phyloP scores from a whole-genome alignment of 2,797 vertebrate species.

The Ptychadena robeensis region DNA sequence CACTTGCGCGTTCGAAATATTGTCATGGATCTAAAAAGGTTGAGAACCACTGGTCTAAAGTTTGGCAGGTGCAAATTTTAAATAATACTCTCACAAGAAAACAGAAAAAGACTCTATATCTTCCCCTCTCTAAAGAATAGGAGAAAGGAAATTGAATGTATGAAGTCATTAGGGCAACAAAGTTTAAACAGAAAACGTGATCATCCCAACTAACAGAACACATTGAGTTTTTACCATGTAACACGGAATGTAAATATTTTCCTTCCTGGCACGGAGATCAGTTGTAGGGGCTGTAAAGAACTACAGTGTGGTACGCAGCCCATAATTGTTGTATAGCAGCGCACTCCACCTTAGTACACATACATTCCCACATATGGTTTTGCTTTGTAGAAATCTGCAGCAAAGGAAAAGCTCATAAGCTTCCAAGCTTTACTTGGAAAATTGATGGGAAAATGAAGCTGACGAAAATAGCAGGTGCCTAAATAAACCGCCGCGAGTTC shows the following conservation, averaged over 20 bases:
- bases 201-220: not conserved
- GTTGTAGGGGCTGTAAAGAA: constrained; percentile 17
- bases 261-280: not conserved
- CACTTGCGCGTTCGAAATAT: no score
- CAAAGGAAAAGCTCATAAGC: constrained; percentile 20
- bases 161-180: no score
- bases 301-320: not conserved
- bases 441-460: constrained; percentile 44
- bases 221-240: constrained; percentile 2
- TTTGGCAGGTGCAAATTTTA: no score
- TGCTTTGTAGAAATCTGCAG: constrained; percentile 41
- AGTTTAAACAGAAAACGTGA: not conserved
- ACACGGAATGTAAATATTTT: constrained; percentile 3
- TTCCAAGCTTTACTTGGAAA: constrained; percentile 47
- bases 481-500: constrained; percentile 21
- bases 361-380: constrained; percentile 41
- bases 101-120: no score
- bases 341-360: constrained; percentile 13
- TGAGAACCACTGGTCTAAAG: no score
- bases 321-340: constrained; percentile 6
- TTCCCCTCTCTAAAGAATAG: no score
- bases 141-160: no score
- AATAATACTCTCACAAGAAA: no score
- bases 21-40: no score
- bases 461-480: constrained; percentile 59